Base-by-base conservation (phyloP, 2,113 vertebrate species). In the Pachyramphus minor region DNA sequence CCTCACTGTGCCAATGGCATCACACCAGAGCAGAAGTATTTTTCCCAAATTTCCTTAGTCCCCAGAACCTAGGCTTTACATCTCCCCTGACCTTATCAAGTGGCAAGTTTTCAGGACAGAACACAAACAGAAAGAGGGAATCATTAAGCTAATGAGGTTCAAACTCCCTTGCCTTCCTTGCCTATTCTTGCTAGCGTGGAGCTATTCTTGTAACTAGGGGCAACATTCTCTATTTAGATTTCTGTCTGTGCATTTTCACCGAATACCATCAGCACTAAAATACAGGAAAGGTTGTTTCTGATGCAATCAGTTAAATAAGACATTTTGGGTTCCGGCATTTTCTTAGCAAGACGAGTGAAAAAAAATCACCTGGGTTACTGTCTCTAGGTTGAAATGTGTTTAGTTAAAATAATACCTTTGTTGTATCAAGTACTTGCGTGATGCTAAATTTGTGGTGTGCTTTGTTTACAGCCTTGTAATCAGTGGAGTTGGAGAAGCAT, bases 401-500 rank as follows among this genome's bases (percentile, higher is more conserved):
- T 63, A 45, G 56, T 20, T 41, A 62, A 86, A 93, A 41, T 9
- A 81, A 71, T 50, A 55, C 20, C 33, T 75, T 88, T 73, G 15
- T 20, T 71, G 37, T 76, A 33, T 76, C 63, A 72, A 75, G 53
- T 21, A 52, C 50, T 69, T 83, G 66, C 55, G 41, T 83, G 73
- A 49, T 80, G 62, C 79, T 97, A 59, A 94, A 24, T 84, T 89
- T 87, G 92, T 93, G 63, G 37, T 79, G 10, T 95, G 28, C 45
- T 96, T 90, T 96, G 56, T 94, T 97, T 95, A 33, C 98, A 99
- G 99, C 94, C 97, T 99, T 91, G 89, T 99, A 76, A 59, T 98
- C 11, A 97, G 98, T 60, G 98, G 97, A 23, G 89, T 97, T 41
- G 99, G 98, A 72, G 99, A 99, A 96, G 98, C 98, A 47, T 94